Conservation (phyloP, 1,140 invertebrate genomes). For the Globodera ellingtonae region DNA sequence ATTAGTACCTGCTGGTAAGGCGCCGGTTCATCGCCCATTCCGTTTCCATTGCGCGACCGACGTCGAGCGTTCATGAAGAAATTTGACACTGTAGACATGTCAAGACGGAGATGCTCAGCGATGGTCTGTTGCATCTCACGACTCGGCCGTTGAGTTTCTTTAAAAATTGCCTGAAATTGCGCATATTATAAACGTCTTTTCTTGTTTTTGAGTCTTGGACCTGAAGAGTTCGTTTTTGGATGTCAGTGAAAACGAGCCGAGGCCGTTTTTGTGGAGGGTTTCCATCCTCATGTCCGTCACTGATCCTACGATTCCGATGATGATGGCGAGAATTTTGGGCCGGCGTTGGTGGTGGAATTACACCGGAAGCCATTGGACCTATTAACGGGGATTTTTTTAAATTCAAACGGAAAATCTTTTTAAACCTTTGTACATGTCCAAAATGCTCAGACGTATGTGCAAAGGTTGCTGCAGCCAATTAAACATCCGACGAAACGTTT, state of each 20-base stretch:
- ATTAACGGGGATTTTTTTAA: background rate
- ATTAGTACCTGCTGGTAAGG: conserved; percentile 47
- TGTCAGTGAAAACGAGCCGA: conserved; percentile 98
- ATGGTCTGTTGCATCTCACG: conserved; percentile 99
- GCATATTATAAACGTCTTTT: background rate
- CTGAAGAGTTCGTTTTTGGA: conserved; percentile 91
- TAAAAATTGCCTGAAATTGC: conserved; percentile 67
- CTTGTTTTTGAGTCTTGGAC: conserved; percentile 12
- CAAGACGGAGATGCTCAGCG: conserved; percentile 91
- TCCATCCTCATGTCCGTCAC: conserved; percentile 39
- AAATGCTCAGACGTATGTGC: conserved; percentile 56
- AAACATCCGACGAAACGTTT: conserved; percentile 65
- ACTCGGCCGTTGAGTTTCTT: conserved; percentile 98
- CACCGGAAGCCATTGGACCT: conserved; percentile 45
- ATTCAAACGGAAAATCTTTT: background rate
- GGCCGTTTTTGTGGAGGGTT: conserved; percentile 83
- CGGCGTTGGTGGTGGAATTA: conserved; percentile 58
- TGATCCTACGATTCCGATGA: conserved; percentile 19
- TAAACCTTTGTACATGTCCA: conserved; percentile 64
- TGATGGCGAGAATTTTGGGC: conserved; percentile 60
- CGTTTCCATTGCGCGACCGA: conserved; percentile 67
- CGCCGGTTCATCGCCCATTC: conserved; percentile 46
- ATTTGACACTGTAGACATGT: conserved; percentile 97
- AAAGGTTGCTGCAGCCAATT: conserved; percentile 65
- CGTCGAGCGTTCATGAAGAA: conserved; percentile 99